Evolutionary conservation across 2,888 invertebrate species (phyloP).

Genomic region (Antitype chi): DNA sequence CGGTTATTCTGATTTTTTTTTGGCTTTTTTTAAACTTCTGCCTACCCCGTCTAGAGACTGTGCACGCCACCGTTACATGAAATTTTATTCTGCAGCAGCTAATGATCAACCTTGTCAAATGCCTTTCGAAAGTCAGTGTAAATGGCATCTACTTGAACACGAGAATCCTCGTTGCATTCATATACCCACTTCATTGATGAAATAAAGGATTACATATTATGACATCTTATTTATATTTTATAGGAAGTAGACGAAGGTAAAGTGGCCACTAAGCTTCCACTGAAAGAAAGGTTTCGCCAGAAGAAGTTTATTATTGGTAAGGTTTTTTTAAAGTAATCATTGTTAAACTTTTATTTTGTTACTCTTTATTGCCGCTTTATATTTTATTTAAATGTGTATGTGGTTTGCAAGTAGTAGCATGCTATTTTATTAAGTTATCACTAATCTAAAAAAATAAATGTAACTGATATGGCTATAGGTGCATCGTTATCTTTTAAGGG

Average conservation of each 20-base stretch:
- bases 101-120: background rate
- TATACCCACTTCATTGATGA: background rate
- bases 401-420: background rate
- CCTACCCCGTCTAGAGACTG: too few relatives aligned
- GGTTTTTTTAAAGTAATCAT: slow-evolving; percentile 38
- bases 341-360: too few relatives aligned
- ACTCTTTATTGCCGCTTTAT: background rate
- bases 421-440: background rate
- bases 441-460: too few relatives aligned
- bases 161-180: background rate
- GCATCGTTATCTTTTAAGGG: too few relatives aligned
- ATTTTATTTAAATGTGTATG: background rate
- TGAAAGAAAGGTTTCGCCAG: slow-evolving; percentile 91
- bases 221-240: slow-evolving; percentile 53
- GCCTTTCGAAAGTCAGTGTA: slow-evolving; percentile 1
- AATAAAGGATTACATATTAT: background rate
- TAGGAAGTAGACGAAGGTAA: slow-evolving; percentile 90
- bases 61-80: background rate
- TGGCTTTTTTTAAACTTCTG: too few relatives aligned
- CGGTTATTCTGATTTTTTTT: too few relatives aligned
- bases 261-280: slow-evolving; percentile 88
- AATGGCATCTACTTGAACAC: background rate
- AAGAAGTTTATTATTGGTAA: slow-evolving; percentile 93
- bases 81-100: background rate
- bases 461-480: too few relatives aligned